Base-by-base conservation (phyloP, 2,113 vertebrate genomes). In the Sceloporus tristichus region DNA sequence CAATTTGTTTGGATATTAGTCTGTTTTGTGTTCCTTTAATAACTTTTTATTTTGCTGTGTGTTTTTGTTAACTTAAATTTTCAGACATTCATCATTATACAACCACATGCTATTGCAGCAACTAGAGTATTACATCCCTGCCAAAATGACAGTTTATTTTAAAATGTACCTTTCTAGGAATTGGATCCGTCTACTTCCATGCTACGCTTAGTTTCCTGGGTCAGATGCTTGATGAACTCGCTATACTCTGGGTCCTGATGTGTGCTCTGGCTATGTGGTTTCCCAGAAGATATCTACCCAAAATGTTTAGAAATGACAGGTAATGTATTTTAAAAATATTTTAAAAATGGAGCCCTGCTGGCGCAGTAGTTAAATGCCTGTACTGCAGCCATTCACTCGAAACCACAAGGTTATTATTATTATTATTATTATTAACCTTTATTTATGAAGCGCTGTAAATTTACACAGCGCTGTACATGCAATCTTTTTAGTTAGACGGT, bases 191-290 rank as follows among this genome's bases (percentile, higher is more conserved):
- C 68, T 99, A 99, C 93, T 99, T 99, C 91, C 99, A 99, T 0
- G 99, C 99, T 82, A 99, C 99, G 0, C 97, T 99, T 89, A 99
- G 99, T 95, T 99, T 99, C 95, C 95, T 99, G 74, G 99, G 99
- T 71, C 99, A 99, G 96, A 99, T 99, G 98, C 96, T 99, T 89
- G 99, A 99, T 89, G 99, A 99, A 90, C 92, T 99, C 90, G 98
- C 99, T 85, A 98, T 99, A 85, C 97, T 99, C 11, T 99, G 99
- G 99, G 99, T 99, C 88, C 95, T 99, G 81, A 99, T 99, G 98
- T 99, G 98, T 94, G 99, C 98, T 84, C 96, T 99, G 83, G 98
- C 97, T 90, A 99, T 99, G 98, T 99, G 99, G 99, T 99, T 99
- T 89, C 99, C 99, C 62, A 98, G 98, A 93, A 97, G 99, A 92